These are phyloP conservation scores for Synergus umbraculus DNA, from an alignment of 2,888 invertebrate genomes.

Conservation along the genomic window DNA sequence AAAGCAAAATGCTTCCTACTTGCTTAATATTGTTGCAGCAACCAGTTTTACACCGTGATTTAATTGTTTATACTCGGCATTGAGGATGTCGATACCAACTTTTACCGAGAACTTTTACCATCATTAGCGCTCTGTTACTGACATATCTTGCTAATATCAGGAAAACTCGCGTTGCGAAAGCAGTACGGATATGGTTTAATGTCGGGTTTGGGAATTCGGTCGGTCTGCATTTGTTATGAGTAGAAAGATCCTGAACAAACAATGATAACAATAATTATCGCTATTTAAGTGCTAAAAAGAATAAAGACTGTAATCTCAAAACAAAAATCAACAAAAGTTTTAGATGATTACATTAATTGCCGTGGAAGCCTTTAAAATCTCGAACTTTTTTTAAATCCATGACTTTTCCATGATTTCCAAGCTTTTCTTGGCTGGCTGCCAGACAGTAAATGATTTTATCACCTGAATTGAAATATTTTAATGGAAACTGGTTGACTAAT, in stretches of 20 bases:
- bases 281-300: neutral
- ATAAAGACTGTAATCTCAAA: neutral
- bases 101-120: slow-evolving; percentile 16
- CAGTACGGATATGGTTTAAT: slow-evolving; percentile 55
- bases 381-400: no score
- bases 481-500: no score
- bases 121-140: slow-evolving; percentile 14
- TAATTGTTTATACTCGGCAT: slow-evolving; percentile 31
- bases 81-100: slow-evolving; percentile 21
- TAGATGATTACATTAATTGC: neutral
- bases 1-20: slow-evolving; percentile 25
- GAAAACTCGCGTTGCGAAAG: slow-evolving; percentile 56
- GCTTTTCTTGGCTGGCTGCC: no score
- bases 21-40: slow-evolving; percentile 32
- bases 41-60: neutral
- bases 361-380: no score
- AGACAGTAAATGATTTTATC: no score
- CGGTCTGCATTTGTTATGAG: slow-evolving; percentile 46
- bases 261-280: neutral
- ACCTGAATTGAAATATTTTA: no score
- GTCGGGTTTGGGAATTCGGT: slow-evolving; percentile 49
- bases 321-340: neutral
- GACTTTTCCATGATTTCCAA: no score
- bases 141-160: slow-evolving; percentile 40
- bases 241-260: slow-evolving; percentile 51